phyloP scores from a whole-genome alignment of 2,888 invertebrate species.

The Drosophila mayaguana region DNA sequence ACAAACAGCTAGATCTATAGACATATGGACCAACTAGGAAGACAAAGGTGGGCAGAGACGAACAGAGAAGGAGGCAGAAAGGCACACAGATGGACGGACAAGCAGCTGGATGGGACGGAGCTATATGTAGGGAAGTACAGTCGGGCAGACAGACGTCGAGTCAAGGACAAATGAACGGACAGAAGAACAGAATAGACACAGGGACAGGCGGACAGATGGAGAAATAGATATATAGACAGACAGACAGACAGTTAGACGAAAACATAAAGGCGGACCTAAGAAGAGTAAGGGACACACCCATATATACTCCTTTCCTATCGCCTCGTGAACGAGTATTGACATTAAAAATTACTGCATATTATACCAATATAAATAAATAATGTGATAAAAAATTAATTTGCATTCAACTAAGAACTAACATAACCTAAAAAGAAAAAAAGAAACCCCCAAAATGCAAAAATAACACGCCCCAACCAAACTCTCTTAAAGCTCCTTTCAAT shows the following conservation, averaged over 20 bases:
- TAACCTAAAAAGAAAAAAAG: constrained; percentile 4
- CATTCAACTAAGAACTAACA: constrained; percentile 14
- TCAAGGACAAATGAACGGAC: not conserved
- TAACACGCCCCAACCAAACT: constrained; percentile 5
- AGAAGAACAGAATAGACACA: not conserved
- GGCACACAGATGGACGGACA: too few species aligned
- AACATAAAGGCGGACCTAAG: not conserved
- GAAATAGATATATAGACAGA: not conserved
- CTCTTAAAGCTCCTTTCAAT: constrained; percentile 33
- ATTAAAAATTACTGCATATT: constrained; percentile 40
- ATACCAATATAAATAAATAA: constrained; percentile 54
- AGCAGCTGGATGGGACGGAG: too few species aligned
- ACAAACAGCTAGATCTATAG: too few species aligned
- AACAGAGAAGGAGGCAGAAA: too few species aligned
- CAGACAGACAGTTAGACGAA: too few species aligned
- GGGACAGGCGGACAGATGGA: not conserved
- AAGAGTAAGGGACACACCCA: not conserved
- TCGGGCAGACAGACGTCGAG: too few species aligned
- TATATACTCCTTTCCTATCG: not conserved
- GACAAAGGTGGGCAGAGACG: too few species aligned
- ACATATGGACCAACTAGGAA: too few species aligned
- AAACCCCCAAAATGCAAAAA: not conserved
- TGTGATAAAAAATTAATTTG: constrained; percentile 45
- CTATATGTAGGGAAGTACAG: too few species aligned
- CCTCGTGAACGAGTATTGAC: not conserved